Conservation (phyloP, 1,140 invertebrate species). For the Musca vetustissima region DNA sequence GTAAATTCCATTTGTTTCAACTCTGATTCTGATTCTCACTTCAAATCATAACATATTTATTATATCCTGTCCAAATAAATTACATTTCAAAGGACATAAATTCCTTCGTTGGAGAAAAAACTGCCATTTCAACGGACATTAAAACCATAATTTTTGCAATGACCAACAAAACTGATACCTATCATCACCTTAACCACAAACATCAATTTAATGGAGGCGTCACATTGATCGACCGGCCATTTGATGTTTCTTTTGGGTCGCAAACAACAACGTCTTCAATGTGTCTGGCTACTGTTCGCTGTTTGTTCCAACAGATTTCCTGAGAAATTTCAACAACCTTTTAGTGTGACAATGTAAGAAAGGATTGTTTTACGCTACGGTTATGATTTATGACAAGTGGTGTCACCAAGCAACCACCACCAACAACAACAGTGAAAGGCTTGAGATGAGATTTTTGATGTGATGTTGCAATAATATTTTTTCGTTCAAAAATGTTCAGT, state of each 20-base stretch:
- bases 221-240: background rate
- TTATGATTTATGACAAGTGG: conserved; percentile 17
- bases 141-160: too few species aligned
- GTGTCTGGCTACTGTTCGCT: conserved; percentile 1
- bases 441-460: too few species aligned
- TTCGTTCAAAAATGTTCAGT: too few species aligned
- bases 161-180: background rate
- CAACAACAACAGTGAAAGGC: too few species aligned
- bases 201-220: conserved; percentile 22
- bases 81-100: too few species aligned
- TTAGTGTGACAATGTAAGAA: background rate
- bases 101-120: too few species aligned
- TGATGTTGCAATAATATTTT: too few species aligned
- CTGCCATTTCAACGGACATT: too few species aligned
- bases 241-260: conserved; percentile 4
- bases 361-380: conserved; percentile 11
- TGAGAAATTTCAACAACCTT: conserved; percentile 4
- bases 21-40: too few species aligned
- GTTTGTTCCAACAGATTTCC: background rate
- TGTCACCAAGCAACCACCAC: background rate
- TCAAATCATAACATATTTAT: too few species aligned
- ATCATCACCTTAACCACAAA: conserved; percentile 17
- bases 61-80: too few species aligned
- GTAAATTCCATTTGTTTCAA: too few species aligned
- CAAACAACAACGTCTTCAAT: background rate